phyloP scores from a whole-genome alignment of 2,888 invertebrate genomes.

The Brachyptera putata region DNA sequence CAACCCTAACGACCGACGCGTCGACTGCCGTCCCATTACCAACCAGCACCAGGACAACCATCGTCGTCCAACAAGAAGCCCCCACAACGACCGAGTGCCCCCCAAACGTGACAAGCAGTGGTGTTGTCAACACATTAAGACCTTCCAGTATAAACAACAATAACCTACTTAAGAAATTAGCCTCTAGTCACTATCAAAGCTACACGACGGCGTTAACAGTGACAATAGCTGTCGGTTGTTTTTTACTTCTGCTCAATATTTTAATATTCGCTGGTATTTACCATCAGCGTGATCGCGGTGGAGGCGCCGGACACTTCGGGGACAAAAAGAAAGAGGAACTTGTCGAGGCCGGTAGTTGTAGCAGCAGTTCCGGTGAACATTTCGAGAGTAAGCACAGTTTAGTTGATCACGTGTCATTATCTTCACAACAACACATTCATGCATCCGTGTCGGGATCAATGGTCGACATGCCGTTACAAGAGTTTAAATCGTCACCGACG shows the following conservation, averaged over 20 bases:
- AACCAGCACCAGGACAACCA: slow-evolving; percentile 39
- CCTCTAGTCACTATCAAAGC: slow-evolving; percentile 81
- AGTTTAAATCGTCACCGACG: slow-evolving; percentile 57
- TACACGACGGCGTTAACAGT: slow-evolving; percentile 86
- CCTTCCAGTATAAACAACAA: slow-evolving; percentile 49
- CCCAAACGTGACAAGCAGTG: slow-evolving; percentile 53
- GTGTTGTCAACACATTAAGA: slow-evolving; percentile 26
- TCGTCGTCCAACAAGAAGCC: slow-evolving; percentile 44
- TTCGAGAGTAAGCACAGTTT: slow-evolving; percentile 53
- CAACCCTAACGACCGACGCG: slow-evolving; percentile 46
- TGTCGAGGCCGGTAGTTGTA: slow-evolving; percentile 67
- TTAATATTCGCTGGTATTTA: slow-evolving; percentile 86
- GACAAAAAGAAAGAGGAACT: slow-evolving; percentile 74
- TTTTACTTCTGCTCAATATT: slow-evolving; percentile 73
- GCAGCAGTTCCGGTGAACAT: slow-evolving; percentile 53
- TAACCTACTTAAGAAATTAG: slow-evolving; percentile 65
- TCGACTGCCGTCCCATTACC: slow-evolving; percentile 44
- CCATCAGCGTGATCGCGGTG: slow-evolving; percentile 65
- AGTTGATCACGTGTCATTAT: slow-evolving; percentile 56
- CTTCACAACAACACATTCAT: slow-evolving; percentile 33
- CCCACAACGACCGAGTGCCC: slow-evolving; percentile 67
- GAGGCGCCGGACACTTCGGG: slow-evolving; percentile 48
- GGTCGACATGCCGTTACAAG: slow-evolving; percentile 60
- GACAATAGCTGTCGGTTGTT: slow-evolving; percentile 82
- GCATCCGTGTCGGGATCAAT: slow-evolving; percentile 39